These are phyloP conservation scores for Brachynemurus nebulosus DNA, from an alignment of 2,888 invertebrate species.

Conservation along the genomic window DNA sequence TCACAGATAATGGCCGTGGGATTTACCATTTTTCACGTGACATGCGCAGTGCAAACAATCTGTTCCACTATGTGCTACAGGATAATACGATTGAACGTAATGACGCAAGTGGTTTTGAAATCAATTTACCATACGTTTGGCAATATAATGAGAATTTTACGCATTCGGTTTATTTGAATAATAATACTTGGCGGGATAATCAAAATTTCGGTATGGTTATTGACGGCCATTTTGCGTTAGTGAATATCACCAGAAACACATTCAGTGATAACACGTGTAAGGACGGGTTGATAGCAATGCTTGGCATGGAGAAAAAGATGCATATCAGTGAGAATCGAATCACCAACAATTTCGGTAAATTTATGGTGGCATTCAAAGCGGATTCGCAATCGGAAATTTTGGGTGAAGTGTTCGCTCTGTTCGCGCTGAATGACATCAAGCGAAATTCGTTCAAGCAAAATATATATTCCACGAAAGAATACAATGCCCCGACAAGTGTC, in stretches of 20 bases:
- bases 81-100: slow-evolving; percentile 80
- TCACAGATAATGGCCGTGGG: slow-evolving; percentile 78
- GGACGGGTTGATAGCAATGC: slow-evolving; percentile 60
- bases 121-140: slow-evolving; percentile 89
- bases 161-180: slow-evolving; percentile 75
- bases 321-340: slow-evolving; percentile 69
- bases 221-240: slow-evolving; percentile 85
- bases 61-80: slow-evolving; percentile 88
- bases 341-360: slow-evolving; percentile 63
- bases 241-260: slow-evolving; percentile 73
- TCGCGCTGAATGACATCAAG: slow-evolving; percentile 63
- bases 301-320: slow-evolving; percentile 95
- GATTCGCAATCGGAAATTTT: slow-evolving; percentile 89
- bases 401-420: slow-evolving; percentile 67
- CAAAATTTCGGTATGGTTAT: slow-evolving; percentile 68
- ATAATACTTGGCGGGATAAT: slow-evolving; percentile 80
- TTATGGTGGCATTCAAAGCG: slow-evolving; percentile 74
- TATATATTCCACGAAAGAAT: too few relatives aligned
- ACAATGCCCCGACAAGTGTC: slow-evolving; percentile 54
- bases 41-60: slow-evolving; percentile 87
- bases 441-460: too few relatives aligned
- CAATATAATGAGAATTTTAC: slow-evolving; percentile 89
- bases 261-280: slow-evolving; percentile 79
- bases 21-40: slow-evolving; percentile 85
- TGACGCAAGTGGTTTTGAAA: slow-evolving; percentile 70